Evolutionary conservation across 2,888 invertebrate genomes (phyloP).

Genomic region (Druceiella hillmani): DNA sequence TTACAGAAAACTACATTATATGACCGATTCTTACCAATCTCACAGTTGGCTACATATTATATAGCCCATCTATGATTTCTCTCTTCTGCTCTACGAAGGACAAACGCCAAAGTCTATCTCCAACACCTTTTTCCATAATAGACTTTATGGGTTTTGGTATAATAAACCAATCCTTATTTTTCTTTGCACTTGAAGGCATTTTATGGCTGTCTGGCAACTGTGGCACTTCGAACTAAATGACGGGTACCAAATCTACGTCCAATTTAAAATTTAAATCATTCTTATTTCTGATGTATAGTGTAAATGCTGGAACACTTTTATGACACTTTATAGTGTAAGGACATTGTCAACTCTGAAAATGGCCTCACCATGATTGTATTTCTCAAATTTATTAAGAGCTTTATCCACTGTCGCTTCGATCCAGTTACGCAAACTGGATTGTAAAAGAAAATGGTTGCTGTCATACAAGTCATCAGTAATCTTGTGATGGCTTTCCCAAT

Average conservation of each 20-base stretch:
- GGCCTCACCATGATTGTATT: too few relatives aligned
- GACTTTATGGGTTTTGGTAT: slow-evolving; percentile 48
- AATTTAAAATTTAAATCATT: slow-evolving; percentile 31
- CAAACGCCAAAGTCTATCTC: slow-evolving; percentile 48
- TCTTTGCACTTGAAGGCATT: too few relatives aligned
- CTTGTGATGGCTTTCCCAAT: slow-evolving; percentile 39
- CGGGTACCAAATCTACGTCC: slow-evolving; percentile 51
- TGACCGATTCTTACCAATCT: slow-evolving; percentile 38
- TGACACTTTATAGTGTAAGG: slow-evolving; percentile 33
- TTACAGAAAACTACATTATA: too few relatives aligned
- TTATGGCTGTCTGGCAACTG: slow-evolving; percentile 39
- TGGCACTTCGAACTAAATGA: slow-evolving; percentile 40
- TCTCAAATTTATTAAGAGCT: slow-evolving; percentile 37
- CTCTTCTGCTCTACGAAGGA: slow-evolving; percentile 53
- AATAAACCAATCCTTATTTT: too few relatives aligned
- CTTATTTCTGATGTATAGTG: slow-evolving; percentile 38
- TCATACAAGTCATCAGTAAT: slow-evolving; percentile 40
- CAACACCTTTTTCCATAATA: slow-evolving; percentile 23
- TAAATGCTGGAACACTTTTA: slow-evolving; percentile 53
- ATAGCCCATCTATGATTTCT: slow-evolving; percentile 40
- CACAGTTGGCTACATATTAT: slow-evolving; percentile 40
- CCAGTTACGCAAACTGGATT: slow-evolving; percentile 49
- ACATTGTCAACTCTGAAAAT: slow-evolving; percentile 32
- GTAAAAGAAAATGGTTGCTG: slow-evolving; percentile 39
- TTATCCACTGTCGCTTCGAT: slow-evolving; percentile 45